Evolutionary conservation across 2,888 invertebrate species (phyloP).

Genomic region (Drosophila demipolita): DNA sequence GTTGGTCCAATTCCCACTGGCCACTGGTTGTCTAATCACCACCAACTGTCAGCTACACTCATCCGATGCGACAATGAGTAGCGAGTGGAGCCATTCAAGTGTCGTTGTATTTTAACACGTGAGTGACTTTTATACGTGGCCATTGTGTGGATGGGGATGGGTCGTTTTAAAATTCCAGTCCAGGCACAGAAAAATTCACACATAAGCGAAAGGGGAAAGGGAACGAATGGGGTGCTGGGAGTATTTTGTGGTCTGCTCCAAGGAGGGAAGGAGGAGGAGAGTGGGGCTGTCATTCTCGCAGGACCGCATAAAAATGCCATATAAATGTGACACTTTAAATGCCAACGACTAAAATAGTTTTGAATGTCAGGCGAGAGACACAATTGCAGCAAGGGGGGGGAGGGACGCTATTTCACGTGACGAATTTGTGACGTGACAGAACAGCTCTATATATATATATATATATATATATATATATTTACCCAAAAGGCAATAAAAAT

Average conservation of each 20-base stretch:
- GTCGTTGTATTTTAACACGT: slow-evolving; percentile 73
- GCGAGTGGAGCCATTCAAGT: slow-evolving; percentile 56
- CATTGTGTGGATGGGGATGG: slow-evolving; percentile 47
- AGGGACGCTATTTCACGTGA: slow-evolving; percentile 62
- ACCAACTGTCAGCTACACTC: slow-evolving; percentile 47
- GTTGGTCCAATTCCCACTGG: slow-evolving; percentile 16
- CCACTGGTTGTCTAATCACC: slow-evolving; percentile 40
- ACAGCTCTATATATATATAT: background rate
- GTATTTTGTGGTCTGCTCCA: slow-evolving; percentile 4
- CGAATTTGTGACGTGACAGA: slow-evolving; percentile 75
- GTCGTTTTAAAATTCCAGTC: slow-evolving; percentile 69
- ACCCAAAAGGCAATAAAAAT: slow-evolving; percentile 51
- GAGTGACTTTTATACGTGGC: slow-evolving; percentile 70
- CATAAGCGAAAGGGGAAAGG: slow-evolving; percentile 31
- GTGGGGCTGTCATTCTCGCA: slow-evolving; percentile 35
- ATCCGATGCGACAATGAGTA: slow-evolving; percentile 45
- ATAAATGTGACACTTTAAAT: slow-evolving; percentile 81
- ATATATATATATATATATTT: background rate
- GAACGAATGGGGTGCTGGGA: background rate
- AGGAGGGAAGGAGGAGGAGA: background rate
- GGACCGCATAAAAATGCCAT: slow-evolving; percentile 76
- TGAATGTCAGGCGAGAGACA: slow-evolving; percentile 36
- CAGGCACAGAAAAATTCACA: slow-evolving; percentile 65
- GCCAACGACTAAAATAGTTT: slow-evolving; percentile 80
- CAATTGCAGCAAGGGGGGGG: slow-evolving; percentile 2